Evolutionary conservation across 2,113 vertebrate genomes (phyloP).

Genomic region (Orthonyx spaldingii): DNA sequence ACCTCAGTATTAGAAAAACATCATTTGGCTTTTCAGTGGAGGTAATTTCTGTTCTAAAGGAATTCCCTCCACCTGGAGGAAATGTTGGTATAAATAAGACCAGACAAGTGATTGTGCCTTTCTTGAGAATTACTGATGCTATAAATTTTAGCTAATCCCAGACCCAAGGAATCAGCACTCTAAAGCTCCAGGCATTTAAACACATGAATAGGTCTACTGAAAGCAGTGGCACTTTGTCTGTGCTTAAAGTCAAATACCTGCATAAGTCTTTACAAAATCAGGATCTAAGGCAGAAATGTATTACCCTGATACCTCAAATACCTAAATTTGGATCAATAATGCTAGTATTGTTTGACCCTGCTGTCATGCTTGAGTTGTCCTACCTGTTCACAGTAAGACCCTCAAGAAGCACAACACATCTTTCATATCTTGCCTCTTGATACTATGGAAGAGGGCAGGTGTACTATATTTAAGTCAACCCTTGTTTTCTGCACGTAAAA

Average conservation of each 20-base stretch:
- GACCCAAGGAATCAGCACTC: neutral
- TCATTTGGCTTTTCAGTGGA: neutral
- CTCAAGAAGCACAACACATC: neutral
- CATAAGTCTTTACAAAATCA: neutral
- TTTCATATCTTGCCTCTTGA: neutral
- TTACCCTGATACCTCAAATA: neutral
- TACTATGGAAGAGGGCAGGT: neutral
- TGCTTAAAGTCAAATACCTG: neutral
- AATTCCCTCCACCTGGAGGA: neutral
- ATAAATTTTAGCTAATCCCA: constrained; percentile 32
- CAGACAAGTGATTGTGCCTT: constrained; percentile 22
- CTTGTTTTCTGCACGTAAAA: neutral
- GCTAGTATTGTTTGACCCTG: neutral
- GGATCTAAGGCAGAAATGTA: neutral
- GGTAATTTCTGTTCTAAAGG: constrained; percentile 23
- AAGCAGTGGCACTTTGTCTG: neutral
- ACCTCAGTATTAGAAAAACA: neutral
- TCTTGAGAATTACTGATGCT: constrained; percentile 18
- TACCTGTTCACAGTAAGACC: neutral
- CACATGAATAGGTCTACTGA: neutral
- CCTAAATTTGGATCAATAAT: neutral
- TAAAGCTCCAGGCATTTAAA: constrained; percentile 23
- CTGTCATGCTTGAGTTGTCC: neutral
- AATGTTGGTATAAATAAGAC: constrained; percentile 25
- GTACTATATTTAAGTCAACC: neutral